A percentile compares a stretch with the other conserved stretches of the same genome.
These are phyloP conservation scores for Brachionus sp. DNA, from an alignment of 1,140 invertebrate genomes.

Conservation along the genomic window DNA sequence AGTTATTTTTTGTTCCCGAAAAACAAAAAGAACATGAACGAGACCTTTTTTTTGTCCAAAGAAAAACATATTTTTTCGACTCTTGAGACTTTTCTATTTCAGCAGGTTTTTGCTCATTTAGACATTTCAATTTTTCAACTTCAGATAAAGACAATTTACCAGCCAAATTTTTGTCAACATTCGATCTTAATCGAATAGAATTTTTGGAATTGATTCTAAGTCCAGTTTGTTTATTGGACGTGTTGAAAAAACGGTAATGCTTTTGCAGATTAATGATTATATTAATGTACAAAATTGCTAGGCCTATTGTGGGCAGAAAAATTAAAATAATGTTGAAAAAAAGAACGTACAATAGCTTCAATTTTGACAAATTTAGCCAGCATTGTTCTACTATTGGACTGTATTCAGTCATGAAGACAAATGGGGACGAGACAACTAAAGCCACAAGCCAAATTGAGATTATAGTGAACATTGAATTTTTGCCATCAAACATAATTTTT, in stretches of 20 bases:
- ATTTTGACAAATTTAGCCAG: background rate
- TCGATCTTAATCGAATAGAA: background rate
- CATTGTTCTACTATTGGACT: background rate
- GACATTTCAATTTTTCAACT: background rate
- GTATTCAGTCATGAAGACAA: slow-evolving; percentile 21
- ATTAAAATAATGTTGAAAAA: slow-evolving; percentile 3
- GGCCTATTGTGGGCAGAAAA: background rate
- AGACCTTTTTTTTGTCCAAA: background rate
- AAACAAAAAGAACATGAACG: slow-evolving; percentile 39
- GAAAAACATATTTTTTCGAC: background rate
- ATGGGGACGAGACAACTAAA: slow-evolving; percentile 8
- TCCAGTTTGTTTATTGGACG: background rate
- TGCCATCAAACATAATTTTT: slow-evolving; percentile 1
- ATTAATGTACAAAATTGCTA: slow-evolving; percentile 37
- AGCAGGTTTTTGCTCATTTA: background rate
- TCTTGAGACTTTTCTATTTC: background rate
- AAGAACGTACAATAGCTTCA: background rate
- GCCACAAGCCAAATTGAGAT: slow-evolving; percentile 22
- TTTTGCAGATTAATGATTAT: slow-evolving; percentile 17
- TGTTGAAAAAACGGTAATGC: slow-evolving; percentile 5
- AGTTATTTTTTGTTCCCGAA: background rate
- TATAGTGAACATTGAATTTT: background rate
- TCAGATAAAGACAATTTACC: background rate
- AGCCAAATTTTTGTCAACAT: background rate
- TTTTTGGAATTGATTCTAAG: slow-evolving; percentile 3